A percentile compares a stretch with the other conserved stretches of the same genome.
phyloP scores from a whole-genome alignment of 2,888 invertebrate genomes.

The Hymenopus coronatus region DNA sequence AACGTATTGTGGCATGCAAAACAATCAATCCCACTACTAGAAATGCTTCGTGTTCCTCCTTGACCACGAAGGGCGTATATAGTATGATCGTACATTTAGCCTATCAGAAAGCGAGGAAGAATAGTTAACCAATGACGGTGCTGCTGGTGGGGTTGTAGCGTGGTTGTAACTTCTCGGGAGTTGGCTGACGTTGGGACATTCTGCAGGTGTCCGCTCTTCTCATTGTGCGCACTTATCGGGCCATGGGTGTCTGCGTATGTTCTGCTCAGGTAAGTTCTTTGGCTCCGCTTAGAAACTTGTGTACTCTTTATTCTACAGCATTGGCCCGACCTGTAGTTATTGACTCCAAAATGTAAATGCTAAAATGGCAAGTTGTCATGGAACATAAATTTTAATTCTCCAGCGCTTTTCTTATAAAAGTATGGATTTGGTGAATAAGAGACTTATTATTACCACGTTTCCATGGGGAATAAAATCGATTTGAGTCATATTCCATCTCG shows the following conservation, averaged over 20 bases:
- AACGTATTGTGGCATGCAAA: conserved; percentile 22
- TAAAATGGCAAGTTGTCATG: too few species aligned
- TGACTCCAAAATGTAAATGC: too few species aligned
- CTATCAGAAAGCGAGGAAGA: conserved; percentile 25
- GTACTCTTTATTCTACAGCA: too few species aligned
- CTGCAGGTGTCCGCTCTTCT: conserved; percentile 14
- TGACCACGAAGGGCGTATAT: conserved; percentile 14
- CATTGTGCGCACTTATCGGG: background rate
- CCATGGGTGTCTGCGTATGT: background rate
- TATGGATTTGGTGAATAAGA: too few species aligned
- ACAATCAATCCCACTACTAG: conserved; percentile 25
- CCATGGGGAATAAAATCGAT: too few species aligned
- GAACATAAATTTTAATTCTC: too few species aligned
- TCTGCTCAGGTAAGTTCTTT: background rate
- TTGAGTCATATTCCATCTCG: too few species aligned
- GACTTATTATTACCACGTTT: too few species aligned
- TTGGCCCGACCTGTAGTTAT: too few species aligned
- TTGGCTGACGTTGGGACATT: background rate
- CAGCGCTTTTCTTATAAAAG: too few species aligned
- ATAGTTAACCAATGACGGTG: conserved; percentile 21
- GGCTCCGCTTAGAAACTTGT: too few species aligned
- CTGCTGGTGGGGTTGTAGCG: conserved; percentile 11
- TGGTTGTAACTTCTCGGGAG: conserved; percentile 1
- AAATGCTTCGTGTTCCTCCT: background rate
- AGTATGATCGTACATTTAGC: conserved; percentile 10